These are phyloP conservation scores for Netelia melanura DNA, from an alignment of 2,888 invertebrate species.

Conservation along the genomic window DNA sequence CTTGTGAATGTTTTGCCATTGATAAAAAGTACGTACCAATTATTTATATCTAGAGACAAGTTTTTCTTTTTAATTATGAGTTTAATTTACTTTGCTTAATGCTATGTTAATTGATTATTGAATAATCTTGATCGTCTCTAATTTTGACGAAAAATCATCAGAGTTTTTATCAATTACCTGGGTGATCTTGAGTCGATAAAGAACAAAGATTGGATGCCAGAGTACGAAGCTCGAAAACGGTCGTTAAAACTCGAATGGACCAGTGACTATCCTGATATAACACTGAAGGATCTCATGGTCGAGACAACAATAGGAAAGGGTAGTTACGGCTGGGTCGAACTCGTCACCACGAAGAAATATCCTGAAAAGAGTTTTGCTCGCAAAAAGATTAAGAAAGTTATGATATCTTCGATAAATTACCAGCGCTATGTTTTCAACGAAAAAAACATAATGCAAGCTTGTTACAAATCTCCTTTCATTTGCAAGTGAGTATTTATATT, in stretches of 20 bases:
- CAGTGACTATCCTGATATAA: constrained; percentile 88
- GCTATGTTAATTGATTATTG: background rate
- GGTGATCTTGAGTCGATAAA: constrained; percentile 91
- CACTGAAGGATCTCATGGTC: constrained; percentile 91
- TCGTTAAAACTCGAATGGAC: constrained; percentile 67
- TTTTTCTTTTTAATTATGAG: background rate
- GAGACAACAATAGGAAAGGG: constrained; percentile 95
- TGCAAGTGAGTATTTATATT: constrained; percentile 86
- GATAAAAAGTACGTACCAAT: constrained; percentile 89
- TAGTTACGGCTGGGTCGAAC: constrained; percentile 95
- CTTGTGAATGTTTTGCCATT: constrained; percentile 94
- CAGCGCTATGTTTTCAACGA: constrained; percentile 89
- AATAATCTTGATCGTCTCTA: background rate
- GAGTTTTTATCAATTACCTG: constrained; percentile 92
- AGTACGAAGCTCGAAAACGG: constrained; percentile 68
- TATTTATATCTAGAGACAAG: constrained; percentile 1
- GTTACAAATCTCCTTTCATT: constrained; percentile 88
- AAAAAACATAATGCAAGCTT: constrained; percentile 88
- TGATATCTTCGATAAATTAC: constrained; percentile 87
- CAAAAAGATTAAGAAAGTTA: constrained; percentile 88
- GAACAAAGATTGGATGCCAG: constrained; percentile 82
- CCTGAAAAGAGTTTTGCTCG: constrained; percentile 86
- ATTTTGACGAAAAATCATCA: constrained; percentile 71
- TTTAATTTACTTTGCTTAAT: background rate
- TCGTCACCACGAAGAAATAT: constrained; percentile 83